Evolutionary conservation across 1,140 invertebrate species (phyloP), one percentile per base, ranked within the genome.

Genomic region (Cheumatopsyche charites): DNA sequence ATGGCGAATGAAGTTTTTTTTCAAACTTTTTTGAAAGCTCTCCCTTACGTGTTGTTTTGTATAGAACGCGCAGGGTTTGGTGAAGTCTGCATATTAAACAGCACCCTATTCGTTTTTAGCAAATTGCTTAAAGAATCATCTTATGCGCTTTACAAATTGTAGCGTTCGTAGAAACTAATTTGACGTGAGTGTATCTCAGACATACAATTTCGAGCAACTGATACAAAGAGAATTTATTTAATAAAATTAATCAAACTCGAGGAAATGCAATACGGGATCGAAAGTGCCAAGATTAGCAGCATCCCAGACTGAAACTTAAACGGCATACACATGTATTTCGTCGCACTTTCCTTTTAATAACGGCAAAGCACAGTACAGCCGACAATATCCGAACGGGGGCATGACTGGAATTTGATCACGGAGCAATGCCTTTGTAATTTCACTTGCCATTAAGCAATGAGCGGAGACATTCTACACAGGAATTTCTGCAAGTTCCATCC

Each of bases 401-500:
- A 75, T 67, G 74, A 75, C 49, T 72, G 72, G 71, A 75, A 73
- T 75, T 73, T 73, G 74, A 75, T 75, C 74, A 75, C 72, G 74
- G 74, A 75, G 74, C 74, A 70, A 73, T 73, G 74, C 74, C 71
- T 73, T 73, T 73, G 72, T 75, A 75, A 75, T 75, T 75, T 75
- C 72, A 75, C 74, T 75, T 71, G 68, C 74, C 74, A 75, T 75
- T 75, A 75, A 75, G 74, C 74, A 75, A 75, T 75, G 72, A 70
- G 67, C 21, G 42, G 66, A 43, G 67, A 72, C 52, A 72, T 66
- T 47, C 70, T 65, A 21, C 43, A 41, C 17, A 23, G 70, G 70
- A 72, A 72, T 72, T 65, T 72, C 26, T 15, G 6, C 49, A 41
- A 25, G 13, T 7, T 55, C 41, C 12, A 23, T 23, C 13, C 43